Conservation (phyloP, 2,113 vertebrate genomes). For the Apteryx mantelli region DNA sequence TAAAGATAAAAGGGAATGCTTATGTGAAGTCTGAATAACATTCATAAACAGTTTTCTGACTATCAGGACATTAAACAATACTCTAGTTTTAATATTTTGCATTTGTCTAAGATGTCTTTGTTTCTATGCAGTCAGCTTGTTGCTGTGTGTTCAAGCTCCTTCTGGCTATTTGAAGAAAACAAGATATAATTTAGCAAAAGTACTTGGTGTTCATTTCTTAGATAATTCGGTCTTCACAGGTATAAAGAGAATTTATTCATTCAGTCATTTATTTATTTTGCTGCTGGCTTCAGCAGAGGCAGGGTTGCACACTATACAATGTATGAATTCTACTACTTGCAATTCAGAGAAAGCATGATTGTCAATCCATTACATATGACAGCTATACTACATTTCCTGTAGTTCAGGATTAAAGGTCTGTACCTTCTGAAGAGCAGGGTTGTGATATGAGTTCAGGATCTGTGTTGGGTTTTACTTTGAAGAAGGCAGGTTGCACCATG, state of each 20-base stretch:
- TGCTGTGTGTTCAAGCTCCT: conserved; percentile 20
- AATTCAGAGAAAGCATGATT: not conserved
- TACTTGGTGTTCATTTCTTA: conserved; percentile 35
- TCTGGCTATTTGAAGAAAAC: conserved; percentile 37
- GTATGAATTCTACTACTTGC: not conserved
- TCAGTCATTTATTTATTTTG: conserved; percentile 13
- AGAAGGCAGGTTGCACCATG: not conserved
- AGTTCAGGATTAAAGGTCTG: not conserved
- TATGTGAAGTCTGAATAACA: not conserved
- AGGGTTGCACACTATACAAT: not conserved
- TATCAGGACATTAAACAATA: conserved; percentile 32
- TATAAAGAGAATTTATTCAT: not conserved
- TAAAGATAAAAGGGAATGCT: not conserved
- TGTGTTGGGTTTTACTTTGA: not conserved
- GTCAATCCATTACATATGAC: not conserved
- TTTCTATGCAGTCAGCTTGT: conserved; percentile 15
- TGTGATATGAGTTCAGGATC: not conserved
- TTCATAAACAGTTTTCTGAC: not conserved
- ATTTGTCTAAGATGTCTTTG: conserved; percentile 19
- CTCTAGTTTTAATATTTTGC: not conserved
- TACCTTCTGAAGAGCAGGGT: not conserved
- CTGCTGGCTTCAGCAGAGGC: not conserved
- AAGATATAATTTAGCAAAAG: conserved; percentile 47
- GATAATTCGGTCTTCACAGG: conserved; percentile 9
- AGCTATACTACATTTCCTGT: not conserved